Evolutionary conservation across 2,888 invertebrate genomes (phyloP), one percentile per base, ranked within the genome.

Genomic region (Eupithecia abbreviata): DNA sequence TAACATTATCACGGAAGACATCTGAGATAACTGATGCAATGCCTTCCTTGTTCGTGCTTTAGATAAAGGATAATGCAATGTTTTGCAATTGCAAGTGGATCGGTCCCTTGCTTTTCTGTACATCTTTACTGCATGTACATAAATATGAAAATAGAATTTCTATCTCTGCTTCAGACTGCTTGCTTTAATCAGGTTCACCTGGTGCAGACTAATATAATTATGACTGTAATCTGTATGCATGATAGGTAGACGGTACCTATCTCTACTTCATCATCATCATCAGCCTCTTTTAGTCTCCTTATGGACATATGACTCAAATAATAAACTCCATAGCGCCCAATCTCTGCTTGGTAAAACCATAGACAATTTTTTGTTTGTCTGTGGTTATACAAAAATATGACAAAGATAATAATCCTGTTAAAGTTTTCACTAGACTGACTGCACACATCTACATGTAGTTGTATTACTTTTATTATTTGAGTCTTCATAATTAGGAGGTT

Each of bases 11-110:
- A 62, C 51, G 58, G 71, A 71, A 73, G 77, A 41, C 74, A 82
- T 82, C 82, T 74, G 51, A 81, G 80, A 80, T 82, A 75, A 75
- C 30, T 58, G 71, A 71, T 69, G 74, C 69, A 77, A 74, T 65
- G 62, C 69, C 43, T 71, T 67, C 49, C 18, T 58, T 58, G 18
- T 58, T 18, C 9, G 58, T 10, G 58, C 58, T 30, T 18, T 4
- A 58, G 58, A 58, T 58, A 58, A 58, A 3, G 55, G 9, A 58
- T 7, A 58, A 3, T 4, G 3, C 55, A 49, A 51, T 51, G 15
- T 55, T 2, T 7, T 2, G 9, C 55, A 58, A 18, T 58, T n/a
- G 55, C 55, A 58, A 58, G 55, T 58, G 9, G 55, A 58, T 58
- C 18, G 55, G 6, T 55, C 4, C 15, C n/a, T 55, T 55, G 55